Percentiles rank a stretch among this genome's conserved stretches.
phyloP scores from a whole-genome alignment of 1,140 invertebrate genomes.

The Hypsibius dujardini region DNA sequence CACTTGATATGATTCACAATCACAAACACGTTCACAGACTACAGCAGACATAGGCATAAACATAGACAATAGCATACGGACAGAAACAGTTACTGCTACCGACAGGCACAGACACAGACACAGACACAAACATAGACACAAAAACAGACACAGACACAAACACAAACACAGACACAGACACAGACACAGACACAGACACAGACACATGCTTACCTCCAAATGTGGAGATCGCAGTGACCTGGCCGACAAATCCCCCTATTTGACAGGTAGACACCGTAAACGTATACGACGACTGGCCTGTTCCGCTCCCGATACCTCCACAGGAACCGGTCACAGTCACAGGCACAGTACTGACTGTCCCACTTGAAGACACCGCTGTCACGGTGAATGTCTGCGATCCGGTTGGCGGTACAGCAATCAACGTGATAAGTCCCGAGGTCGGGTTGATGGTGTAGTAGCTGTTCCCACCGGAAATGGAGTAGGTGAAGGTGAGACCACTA shows the following conservation, averaged over 20 bases:
- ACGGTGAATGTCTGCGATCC: neutral
- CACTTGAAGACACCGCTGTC: neutral
- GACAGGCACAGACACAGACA: too few relatives aligned
- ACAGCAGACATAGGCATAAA: too few relatives aligned
- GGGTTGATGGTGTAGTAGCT: neutral
- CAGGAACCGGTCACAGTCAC: neutral
- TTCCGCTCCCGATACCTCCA: neutral
- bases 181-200: too few relatives aligned
- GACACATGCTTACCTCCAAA: neutral
- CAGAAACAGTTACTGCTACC: too few relatives aligned
- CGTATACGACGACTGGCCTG: neutral
- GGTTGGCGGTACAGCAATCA: neutral
- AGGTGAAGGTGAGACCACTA: neutral
- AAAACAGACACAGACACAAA: too few relatives aligned
- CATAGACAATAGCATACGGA: too few relatives aligned
- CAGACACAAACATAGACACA: too few relatives aligned
- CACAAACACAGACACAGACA: too few relatives aligned
- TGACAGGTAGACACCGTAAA: neutral
- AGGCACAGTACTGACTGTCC: neutral
- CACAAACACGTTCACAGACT: too few relatives aligned
- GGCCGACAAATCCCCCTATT: neutral
- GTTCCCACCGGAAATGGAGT: neutral
- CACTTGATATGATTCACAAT: too few relatives aligned
- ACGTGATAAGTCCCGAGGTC: neutral
- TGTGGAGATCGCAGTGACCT: neutral